Conservation (phyloP, 2,888 invertebrate genomes). For the Coecobrya sp. region DNA sequence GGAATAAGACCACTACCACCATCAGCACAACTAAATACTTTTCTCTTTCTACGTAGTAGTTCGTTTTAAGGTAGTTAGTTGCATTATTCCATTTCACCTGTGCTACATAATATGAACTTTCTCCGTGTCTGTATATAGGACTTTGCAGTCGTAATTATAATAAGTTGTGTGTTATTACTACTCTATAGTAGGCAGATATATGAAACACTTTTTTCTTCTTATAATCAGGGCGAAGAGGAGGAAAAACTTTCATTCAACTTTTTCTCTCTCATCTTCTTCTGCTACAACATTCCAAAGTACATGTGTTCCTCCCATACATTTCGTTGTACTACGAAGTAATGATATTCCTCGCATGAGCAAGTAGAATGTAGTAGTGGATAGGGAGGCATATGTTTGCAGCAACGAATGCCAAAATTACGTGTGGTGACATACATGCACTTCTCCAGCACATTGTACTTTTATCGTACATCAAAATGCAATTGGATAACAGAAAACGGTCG, state of each 20-base stretch:
- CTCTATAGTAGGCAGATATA: not conserved
- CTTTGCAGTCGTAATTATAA: slow-evolving; percentile 29
- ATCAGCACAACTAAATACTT: slow-evolving; percentile 13
- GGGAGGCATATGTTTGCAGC: not conserved
- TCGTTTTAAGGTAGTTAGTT: not conserved
- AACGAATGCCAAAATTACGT: not conserved
- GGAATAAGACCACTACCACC: slow-evolving; percentile 36
- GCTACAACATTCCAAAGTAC: not conserved
- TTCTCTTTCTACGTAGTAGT: too few species aligned
- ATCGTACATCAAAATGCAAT: not conserved
- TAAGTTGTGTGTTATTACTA: not conserved
- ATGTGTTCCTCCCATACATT: not conserved
- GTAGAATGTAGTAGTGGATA: not conserved
- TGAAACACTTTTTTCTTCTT: not conserved
- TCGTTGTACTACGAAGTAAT: not conserved
- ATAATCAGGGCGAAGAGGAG: slow-evolving; percentile 55
- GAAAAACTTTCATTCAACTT: slow-evolving; percentile 70
- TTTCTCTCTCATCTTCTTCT: not conserved
- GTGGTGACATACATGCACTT: not conserved
- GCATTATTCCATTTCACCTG: slow-evolving; percentile 47
- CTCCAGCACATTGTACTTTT: not conserved
- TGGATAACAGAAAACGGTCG: not conserved
- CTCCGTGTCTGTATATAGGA: not conserved
- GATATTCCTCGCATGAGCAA: not conserved
- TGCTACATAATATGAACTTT: not conserved